Evolutionary conservation across 2,113 vertebrate species (phyloP).

Genomic region (Aegithalos caudatus): DNA sequence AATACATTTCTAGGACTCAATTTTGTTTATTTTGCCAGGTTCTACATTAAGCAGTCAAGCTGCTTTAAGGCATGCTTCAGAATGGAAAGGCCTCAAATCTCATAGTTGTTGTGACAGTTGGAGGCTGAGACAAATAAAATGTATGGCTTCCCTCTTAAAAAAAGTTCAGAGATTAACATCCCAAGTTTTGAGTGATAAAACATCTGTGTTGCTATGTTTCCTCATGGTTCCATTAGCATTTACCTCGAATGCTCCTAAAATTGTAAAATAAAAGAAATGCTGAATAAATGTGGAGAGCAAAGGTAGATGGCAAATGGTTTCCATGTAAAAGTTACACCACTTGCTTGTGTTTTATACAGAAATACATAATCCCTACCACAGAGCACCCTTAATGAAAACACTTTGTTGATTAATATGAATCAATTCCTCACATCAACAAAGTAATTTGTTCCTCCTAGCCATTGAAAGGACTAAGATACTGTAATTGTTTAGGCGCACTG

Average conservation of each 20-base stretch:
- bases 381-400: not conserved
- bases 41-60: not conserved
- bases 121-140: not conserved
- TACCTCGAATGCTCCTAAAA: not conserved
- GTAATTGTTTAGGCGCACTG: not conserved
- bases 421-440: not conserved
- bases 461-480: not conserved
- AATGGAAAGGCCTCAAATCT: not conserved
- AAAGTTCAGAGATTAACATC: not conserved
- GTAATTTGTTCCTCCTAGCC: not conserved
- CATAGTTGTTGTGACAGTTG: not conserved
- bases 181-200: not conserved
- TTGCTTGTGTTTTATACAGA: not conserved
- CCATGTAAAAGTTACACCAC: not conserved
- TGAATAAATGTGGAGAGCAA: not conserved
- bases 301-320: not conserved
- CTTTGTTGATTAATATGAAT: not conserved
- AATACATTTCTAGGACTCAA: not conserved
- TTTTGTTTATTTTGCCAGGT: not conserved
- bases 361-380: not conserved
- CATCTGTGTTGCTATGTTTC: not conserved
- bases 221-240: not conserved
- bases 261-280: not conserved
- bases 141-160: not conserved
- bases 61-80: not conserved